Percentiles rank a stretch among this genome's conserved stretches.
Conservation (phyloP, 2,797 vertebrate species). For the Orientallactaga sibirica region DNA sequence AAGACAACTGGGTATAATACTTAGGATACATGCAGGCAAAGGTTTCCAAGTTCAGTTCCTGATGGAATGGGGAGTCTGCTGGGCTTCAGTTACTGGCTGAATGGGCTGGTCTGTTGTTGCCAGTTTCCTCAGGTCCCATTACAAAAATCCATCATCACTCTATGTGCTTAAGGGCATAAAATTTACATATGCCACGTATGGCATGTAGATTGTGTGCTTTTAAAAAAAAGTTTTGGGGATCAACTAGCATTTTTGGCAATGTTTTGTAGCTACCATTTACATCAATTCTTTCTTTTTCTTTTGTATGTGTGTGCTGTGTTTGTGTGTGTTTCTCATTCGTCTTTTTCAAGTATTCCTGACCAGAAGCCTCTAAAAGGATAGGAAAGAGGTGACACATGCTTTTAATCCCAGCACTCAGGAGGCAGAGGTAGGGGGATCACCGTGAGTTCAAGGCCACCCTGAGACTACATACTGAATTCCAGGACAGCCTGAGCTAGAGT, state of each 20-base stretch:
- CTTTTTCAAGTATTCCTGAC: slow-evolving; percentile 1
- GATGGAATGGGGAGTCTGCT: background rate
- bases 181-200: background rate
- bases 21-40: background rate
- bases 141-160: background rate
- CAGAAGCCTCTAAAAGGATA: background rate
- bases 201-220: background rate
- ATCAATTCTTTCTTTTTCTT: background rate
- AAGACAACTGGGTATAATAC: slow-evolving; percentile 30
- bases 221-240: background rate
- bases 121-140: background rate
- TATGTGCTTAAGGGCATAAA: background rate
- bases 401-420: too few species aligned
- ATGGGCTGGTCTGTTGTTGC: background rate
- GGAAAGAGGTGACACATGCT: background rate
- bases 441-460: too few species aligned
- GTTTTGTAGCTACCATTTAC: background rate
- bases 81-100: background rate
- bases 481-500: too few species aligned
- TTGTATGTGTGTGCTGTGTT: background rate
- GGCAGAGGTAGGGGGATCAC: too few species aligned
- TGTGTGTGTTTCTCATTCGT: background rate
- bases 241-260: slow-evolving; percentile 39
- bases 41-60: background rate
- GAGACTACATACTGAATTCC: too few species aligned